These are phyloP conservation scores for Papilio aristodemus DNA, from an alignment of 1,140 invertebrate species.

Conservation along the genomic window DNA sequence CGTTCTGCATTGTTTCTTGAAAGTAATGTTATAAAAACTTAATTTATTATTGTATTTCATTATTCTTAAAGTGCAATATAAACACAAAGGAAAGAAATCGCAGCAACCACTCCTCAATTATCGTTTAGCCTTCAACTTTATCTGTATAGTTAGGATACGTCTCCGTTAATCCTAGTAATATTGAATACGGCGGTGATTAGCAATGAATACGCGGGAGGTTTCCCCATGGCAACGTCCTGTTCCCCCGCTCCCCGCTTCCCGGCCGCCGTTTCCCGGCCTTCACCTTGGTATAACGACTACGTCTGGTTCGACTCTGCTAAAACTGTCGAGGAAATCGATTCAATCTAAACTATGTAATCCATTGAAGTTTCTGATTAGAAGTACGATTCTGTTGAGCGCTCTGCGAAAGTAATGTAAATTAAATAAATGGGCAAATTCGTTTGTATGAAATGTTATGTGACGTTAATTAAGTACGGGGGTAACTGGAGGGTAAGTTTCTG, in stretches of 20 bases:
- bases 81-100: neutral
- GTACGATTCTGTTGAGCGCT: neutral
- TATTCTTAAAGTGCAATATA: neutral
- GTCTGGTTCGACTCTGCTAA: conserved; percentile 42
- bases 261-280: conserved; percentile 43
- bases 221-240: conserved; percentile 51
- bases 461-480: conserved; percentile 38
- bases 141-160: conserved; percentile 4
- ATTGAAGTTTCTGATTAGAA: conserved; percentile 26
- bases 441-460: conserved; percentile 20
- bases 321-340: neutral
- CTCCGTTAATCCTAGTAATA: conserved; percentile 41
- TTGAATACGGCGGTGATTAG: conserved; percentile 51
- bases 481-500: conserved; percentile 52
- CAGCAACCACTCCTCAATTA: neutral
- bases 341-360: conserved; percentile 15
- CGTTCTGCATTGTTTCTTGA: no score
- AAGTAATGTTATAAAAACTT: no score
- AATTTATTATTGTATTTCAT: no score
- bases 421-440: conserved; percentile 32
- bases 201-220: conserved; percentile 43
- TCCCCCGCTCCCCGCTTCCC: no score
- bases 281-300: conserved; percentile 53
- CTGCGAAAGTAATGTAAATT: conserved; percentile 41
- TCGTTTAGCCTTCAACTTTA: neutral